Evolutionary conservation across 2,113 vertebrate species (phyloP), one percentile per base, ranked within the genome.

Genomic region (Centropristis striata): DNA sequence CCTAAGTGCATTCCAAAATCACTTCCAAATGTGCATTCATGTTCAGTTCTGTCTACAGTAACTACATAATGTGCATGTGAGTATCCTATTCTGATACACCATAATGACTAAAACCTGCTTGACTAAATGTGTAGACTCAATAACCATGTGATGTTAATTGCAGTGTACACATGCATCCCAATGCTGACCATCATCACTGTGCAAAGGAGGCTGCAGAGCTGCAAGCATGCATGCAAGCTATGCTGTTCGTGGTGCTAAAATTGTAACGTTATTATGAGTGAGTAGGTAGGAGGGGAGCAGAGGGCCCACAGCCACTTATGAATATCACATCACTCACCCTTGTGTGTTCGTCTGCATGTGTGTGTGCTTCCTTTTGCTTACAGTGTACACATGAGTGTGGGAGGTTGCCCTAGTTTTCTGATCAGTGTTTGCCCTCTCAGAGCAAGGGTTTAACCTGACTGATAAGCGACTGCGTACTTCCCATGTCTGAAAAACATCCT

Each of bases 401-500:
- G 82, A 84, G 73, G 75, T 64, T 91, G 88, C 37, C 86, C 89
- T 90, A 87, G 78, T 88, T 90, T 85, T 81, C 44, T 60, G 78
- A 83, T 87, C 87, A 75, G 65, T 80, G 80, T 88, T 91, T 90
- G 83, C 74, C 86, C 78, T 81, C 76, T 74, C 74, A 41, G 78
- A 86, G 78, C 78, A 51, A 86, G 57, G 71, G 39, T 88, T 93
- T 84, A 85, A 89, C 85, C 75, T 76, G 78, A 84, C 84, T 88
- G 90, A 91, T 92, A 92, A 92, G 86, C 55, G 3, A 54, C 37
- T 89, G 75, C 81, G 78, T 83, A 90, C 81, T 91, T 90, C 78
- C 84, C 81, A 46, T 82, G 79, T 57, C 41, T 44, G 80, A 80
- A 86, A 70, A 89, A 89, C 85, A 90, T 91, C 84, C 86, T 58